A percentile compares a stretch with the other conserved stretches of the same genome.
Evolutionary conservation across 2,113 vertebrate species (phyloP).

Genomic region (Saccopteryx bilineata): DNA sequence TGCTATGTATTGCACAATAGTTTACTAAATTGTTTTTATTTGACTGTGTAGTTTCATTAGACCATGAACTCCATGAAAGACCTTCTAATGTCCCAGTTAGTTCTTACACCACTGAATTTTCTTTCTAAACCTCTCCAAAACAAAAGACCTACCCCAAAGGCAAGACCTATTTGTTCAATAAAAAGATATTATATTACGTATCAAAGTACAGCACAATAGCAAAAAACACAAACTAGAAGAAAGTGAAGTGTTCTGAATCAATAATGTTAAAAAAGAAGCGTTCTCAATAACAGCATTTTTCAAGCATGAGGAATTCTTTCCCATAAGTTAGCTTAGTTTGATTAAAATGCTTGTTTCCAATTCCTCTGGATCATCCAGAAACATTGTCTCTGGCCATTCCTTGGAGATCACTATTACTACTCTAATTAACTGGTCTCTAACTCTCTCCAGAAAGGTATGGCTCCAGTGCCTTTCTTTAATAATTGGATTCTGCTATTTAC

Average conservation of each 20-base stretch:
- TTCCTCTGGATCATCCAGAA: conserved; percentile 57
- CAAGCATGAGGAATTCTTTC: conserved; percentile 28
- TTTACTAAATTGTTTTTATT: not conserved
- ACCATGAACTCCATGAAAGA: not conserved
- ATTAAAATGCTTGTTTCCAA: conserved; percentile 75
- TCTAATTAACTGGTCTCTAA: conserved; percentile 68
- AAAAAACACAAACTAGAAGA: conserved; percentile 33
- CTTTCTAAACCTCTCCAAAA: conserved; percentile 40
- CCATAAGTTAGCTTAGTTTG: conserved; percentile 43
- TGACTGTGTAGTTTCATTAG: conserved; percentile 13
- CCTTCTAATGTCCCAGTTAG: not conserved
- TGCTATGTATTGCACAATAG: not conserved
- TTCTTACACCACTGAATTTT: conserved; percentile 22
- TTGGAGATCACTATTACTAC: conserved; percentile 48
- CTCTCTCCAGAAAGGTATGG: conserved; percentile 46
- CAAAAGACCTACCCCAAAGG: not conserved
- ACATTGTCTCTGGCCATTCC: conserved; percentile 63
- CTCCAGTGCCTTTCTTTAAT: conserved; percentile 74
- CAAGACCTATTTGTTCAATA: not conserved
- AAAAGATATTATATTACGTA: conserved; percentile 3
- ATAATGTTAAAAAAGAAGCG: not conserved
- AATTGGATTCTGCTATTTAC: conserved; percentile 78
- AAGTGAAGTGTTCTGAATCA: conserved; percentile 34
- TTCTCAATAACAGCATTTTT: not conserved
- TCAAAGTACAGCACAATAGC: not conserved